Conservation (phyloP, 1,140 invertebrate species). For the Procambarus clarkii region DNA sequence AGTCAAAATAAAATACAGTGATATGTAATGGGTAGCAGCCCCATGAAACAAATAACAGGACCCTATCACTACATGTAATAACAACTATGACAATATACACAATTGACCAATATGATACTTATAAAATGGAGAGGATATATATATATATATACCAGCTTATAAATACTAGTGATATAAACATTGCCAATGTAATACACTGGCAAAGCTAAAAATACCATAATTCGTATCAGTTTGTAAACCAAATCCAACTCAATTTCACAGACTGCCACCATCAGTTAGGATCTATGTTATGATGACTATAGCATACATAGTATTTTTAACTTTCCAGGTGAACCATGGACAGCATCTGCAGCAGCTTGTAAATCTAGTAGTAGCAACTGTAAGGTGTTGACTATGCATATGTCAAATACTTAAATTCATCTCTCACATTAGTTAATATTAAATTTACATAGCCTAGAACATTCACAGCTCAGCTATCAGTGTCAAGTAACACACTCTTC, state of each 20-base stretch:
- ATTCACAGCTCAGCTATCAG: conserved; percentile 7
- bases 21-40: not conserved
- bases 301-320: not conserved
- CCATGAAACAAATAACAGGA: not conserved
- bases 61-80: not conserved
- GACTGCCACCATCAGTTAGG: not conserved
- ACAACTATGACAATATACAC: conserved; percentile 25
- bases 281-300: not conserved
- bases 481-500: conserved; percentile 46
- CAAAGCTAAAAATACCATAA: conserved; percentile 22
- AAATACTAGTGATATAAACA: conserved; percentile 1
- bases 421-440: not conserved
- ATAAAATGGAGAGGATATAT: not conserved
- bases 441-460: not conserved
- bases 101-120: conserved; percentile 18
- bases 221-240: conserved; percentile 22
- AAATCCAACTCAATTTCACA: not conserved
- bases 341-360: not conserved
- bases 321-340: not conserved
- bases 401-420: not conserved
- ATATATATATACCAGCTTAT: conserved; percentile 7
- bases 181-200: not conserved
- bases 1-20: no score
- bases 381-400: not conserved
- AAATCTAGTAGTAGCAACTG: not conserved